Evolutionary conservation across 2,797 vertebrate genomes (phyloP).

Genomic region (Hippopotamyrus pictus): DNA sequence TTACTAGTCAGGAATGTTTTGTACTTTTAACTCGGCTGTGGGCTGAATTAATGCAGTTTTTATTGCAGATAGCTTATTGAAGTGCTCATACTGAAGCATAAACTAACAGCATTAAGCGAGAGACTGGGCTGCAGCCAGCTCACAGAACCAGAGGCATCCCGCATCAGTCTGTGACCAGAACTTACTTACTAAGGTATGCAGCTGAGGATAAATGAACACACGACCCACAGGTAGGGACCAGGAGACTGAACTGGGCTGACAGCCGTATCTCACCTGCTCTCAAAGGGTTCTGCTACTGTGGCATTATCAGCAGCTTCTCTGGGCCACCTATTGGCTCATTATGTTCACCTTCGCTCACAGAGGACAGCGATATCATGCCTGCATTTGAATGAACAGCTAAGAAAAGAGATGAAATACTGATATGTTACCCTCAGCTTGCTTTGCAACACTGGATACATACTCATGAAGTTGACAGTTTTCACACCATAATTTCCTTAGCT

Average conservation of each 20-base stretch:
- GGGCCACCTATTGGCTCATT: neutral
- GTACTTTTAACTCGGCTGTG: conserved; percentile 25
- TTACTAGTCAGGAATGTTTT: conserved; percentile 7
- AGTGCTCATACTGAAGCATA: too few species aligned
- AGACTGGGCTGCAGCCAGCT: conserved; percentile 2
- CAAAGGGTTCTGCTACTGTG: neutral
- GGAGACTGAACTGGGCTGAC: neutral
- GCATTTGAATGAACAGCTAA: neutral
- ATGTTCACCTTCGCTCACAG: neutral
- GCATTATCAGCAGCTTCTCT: neutral
- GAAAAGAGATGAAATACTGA: neutral
- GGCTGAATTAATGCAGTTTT: conserved; percentile 17
- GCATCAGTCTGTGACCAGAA: neutral
- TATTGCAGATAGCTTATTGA: neutral
- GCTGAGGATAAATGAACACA: neutral
- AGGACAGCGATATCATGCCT: neutral
- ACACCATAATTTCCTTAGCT: neutral
- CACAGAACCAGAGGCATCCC: neutral
- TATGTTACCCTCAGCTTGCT: neutral
- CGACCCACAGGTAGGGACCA: neutral
- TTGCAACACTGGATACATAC: too few species aligned
- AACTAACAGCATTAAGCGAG: neutral
- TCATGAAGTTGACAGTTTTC: neutral
- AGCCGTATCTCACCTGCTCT: neutral
- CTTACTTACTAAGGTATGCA: neutral